phyloP scores from a whole-genome alignment of 2,797 vertebrate genomes.

The Podargus strigoides region DNA sequence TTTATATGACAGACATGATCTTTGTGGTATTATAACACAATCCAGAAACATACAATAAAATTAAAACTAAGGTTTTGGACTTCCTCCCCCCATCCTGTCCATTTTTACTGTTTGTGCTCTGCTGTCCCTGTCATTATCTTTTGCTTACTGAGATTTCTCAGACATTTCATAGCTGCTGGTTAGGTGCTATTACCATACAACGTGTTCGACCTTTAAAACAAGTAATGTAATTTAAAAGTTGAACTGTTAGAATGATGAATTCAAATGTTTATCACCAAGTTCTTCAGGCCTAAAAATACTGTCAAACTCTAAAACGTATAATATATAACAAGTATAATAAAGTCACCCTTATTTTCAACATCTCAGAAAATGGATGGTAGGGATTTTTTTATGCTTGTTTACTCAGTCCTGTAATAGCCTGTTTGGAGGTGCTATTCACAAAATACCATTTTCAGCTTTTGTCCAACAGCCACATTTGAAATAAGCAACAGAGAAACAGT shows the following conservation, averaged over 20 bases:
- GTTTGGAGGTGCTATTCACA: neutral
- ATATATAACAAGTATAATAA: neutral
- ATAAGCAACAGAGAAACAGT: neutral
- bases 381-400: neutral
- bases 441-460: neutral
- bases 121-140: neutral
- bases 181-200: slow-evolving; percentile 2
- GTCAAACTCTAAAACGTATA: neutral
- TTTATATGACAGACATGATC: neutral
- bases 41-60: neutral
- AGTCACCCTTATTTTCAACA: neutral
- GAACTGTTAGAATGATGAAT: slow-evolving; percentile 14
- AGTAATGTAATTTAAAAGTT: slow-evolving; percentile 48
- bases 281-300: neutral
- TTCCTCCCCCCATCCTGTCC: neutral
- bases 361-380: neutral
- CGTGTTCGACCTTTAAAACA: slow-evolving; percentile 47
- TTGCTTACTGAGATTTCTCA: neutral
- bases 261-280: neutral
- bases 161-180: slow-evolving; percentile 47
- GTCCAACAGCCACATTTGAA: neutral
- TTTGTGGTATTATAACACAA: neutral
- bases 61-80: neutral
- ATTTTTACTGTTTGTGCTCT: neutral
- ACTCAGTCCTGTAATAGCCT: neutral